Base-by-base conservation (phyloP, 2,113 vertebrate species). In the Sakesphorus luctuosus region DNA sequence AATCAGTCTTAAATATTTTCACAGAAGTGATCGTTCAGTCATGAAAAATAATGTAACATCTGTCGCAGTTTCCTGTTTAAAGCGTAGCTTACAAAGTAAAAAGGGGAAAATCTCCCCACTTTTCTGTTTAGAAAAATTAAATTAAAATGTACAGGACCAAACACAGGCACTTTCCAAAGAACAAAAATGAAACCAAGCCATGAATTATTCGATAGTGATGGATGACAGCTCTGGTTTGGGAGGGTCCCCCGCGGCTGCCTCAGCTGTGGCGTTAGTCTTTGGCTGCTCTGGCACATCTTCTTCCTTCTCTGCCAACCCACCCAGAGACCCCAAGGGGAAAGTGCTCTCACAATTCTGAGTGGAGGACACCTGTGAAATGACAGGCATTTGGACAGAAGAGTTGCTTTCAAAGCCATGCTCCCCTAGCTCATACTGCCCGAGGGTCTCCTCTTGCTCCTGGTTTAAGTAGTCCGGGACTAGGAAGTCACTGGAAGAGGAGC, bases 381-480 rank as follows among this genome's bases (percentile, higher is more conserved):
- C 98, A 97, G 98, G 98, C 98, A 98, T 99, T 97, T 98, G 98
- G 95, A 98, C 98, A 98, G 98, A 98, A 81, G 98, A 98, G 98
- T 97, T 99, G 97, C 97, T 98, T 43, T 99, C 98, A 97, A 98
- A 98, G 97, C 98, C 97, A 94, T 99, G 98, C 97, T 99, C 99
- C 98, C 98, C 99, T 97, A 99, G 98, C 96, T 99, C 99, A 91
- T 99, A 99, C 96, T 99, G 99, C 97, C 98, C 99, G 96, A 99
- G 98, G 96, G 98, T 98, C 97, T 99, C 99, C 96, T 99, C 99
- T 97, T 99, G 99, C 47, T 99, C 99, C 97, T 99, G 99, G 98
- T 98, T 99, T 98, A 99, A 98, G 98, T 99, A 99, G 99, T 99
- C 99, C 98, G 99, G 99, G 97, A 99, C 98, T 99, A 99, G 98